Percentiles rank a stretch among this genome's conserved stretches.
Evolutionary conservation across 2,797 vertebrate genomes (phyloP).

Genomic region (Oreortyx pictus): DNA sequence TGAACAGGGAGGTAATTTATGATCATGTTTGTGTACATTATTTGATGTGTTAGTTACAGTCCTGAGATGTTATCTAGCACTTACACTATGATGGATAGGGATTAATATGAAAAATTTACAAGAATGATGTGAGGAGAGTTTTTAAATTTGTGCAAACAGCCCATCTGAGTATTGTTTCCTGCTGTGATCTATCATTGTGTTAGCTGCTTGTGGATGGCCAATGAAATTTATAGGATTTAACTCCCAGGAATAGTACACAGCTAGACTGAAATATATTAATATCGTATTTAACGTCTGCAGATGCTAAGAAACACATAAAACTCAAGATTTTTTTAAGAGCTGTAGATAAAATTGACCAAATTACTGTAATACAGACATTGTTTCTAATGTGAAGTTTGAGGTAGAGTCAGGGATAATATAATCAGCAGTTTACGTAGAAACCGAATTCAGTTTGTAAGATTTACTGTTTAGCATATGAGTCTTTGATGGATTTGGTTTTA

Average conservation of each 20-base stretch:
- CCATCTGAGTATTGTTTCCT: background rate
- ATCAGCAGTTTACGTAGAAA: background rate
- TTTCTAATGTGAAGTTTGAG: background rate
- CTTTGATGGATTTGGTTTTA: background rate
- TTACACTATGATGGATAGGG: background rate
- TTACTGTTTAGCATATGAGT: background rate
- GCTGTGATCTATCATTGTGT: background rate
- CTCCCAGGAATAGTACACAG: background rate
- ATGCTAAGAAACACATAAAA: background rate
- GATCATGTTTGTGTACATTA: accelerated
- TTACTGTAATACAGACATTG: background rate
- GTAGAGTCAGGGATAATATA: background rate
- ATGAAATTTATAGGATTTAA: background rate
- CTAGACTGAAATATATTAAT: background rate
- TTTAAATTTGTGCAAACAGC: background rate
- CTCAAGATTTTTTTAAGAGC: background rate
- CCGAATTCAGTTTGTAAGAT: background rate
- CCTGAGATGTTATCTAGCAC: background rate
- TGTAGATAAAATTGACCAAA: background rate
- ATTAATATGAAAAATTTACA: background rate
- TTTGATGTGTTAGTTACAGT: background rate
- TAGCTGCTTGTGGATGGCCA: background rate
- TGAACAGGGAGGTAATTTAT: background rate
- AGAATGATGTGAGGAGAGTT: background rate
- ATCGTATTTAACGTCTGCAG: background rate